Percentiles rank a stretch among this genome's conserved stretches.
Conservation (phyloP, 1,140 invertebrate species). For the Aradophagus sp. region DNA sequence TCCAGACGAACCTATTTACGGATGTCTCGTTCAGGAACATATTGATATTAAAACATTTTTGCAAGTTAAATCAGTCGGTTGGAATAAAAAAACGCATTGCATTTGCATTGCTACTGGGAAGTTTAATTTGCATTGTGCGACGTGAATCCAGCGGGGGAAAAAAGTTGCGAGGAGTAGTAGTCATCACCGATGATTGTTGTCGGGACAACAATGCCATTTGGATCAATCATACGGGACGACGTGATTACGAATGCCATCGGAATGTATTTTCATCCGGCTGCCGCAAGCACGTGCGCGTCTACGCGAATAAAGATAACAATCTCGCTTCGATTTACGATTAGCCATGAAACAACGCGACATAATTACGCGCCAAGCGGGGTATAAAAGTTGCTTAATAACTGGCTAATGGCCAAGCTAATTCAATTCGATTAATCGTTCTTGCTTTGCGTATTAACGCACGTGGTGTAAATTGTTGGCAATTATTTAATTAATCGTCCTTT, state of each 20-base stretch:
- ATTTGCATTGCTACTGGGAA: neutral
- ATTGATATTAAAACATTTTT: conserved; percentile 2
- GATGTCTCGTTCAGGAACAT: conserved; percentile 1
- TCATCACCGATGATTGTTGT: conserved; percentile 26
- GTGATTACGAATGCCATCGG: conserved; percentile 31
- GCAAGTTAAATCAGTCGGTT: conserved; percentile 2
- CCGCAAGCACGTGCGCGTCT: conserved; percentile 25
- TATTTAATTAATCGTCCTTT: no score
- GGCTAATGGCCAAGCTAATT: no score
- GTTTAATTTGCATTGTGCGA: conserved; percentile 6
- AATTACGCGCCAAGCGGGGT: no score
- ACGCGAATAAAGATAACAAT: conserved; percentile 35
- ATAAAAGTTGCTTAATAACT: no score
- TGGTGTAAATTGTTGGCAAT: no score
- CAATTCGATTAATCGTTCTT: no score
- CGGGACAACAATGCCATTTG: conserved; percentile 19
- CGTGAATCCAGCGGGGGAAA: neutral
- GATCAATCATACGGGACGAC: conserved; percentile 39
- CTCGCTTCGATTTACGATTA: conserved; percentile 37
- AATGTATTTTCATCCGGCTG: conserved; percentile 46
- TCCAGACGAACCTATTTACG: conserved; percentile 16
- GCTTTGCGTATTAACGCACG: no score
- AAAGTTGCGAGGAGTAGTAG: conserved; percentile 11
- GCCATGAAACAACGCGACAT: conserved; percentile 27
- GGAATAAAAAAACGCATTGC: no score